phyloP scores from a whole-genome alignment of 2,797 vertebrate species.

The Cossypha polioptera region DNA sequence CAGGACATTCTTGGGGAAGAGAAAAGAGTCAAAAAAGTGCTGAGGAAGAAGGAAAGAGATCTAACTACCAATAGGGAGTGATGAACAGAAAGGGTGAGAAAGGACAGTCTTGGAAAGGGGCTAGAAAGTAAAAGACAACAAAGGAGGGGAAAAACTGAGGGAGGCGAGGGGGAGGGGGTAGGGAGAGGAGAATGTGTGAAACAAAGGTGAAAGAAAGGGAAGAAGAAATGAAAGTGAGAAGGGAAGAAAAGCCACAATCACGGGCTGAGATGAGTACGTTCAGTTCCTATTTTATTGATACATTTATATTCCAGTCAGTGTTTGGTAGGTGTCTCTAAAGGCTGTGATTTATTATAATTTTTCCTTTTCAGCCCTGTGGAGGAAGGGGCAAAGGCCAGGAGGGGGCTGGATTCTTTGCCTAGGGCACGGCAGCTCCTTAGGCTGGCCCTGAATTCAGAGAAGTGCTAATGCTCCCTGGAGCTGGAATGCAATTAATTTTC shows the following conservation, averaged over 20 bases:
- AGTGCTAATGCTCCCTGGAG: constrained; percentile 58
- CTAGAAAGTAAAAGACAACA: constrained; percentile 47
- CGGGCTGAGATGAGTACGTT: not conserved
- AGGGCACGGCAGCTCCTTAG: constrained; percentile 53
- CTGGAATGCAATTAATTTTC: constrained; percentile 71
- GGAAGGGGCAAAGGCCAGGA: constrained; percentile 65
- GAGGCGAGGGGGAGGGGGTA: not conserved
- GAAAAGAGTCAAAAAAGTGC: constrained; percentile 17
- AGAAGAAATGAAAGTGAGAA: constrained; percentile 39
- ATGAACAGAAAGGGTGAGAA: constrained; percentile 58
- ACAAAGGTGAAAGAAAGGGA: constrained; percentile 52
- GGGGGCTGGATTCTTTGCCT: constrained; percentile 61
- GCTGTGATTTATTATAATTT: constrained; percentile 67
- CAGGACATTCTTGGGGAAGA: constrained; percentile 21
- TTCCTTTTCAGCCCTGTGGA: constrained; percentile 1
- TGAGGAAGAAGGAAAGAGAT: constrained; percentile 46
- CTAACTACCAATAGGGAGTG: constrained; percentile 13
- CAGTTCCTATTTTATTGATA: constrained; percentile 32
- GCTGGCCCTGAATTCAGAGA: constrained; percentile 61
- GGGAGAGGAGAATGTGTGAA: constrained; percentile 14
- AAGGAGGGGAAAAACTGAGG: not conserved
- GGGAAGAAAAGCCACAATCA: not conserved
- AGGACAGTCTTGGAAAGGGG: constrained; percentile 38
- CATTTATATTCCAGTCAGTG: constrained; percentile 43
- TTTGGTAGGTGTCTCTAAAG: constrained; percentile 55